phyloP scores from a whole-genome alignment of 2,888 invertebrate genomes.

The Nudaria mundana region DNA sequence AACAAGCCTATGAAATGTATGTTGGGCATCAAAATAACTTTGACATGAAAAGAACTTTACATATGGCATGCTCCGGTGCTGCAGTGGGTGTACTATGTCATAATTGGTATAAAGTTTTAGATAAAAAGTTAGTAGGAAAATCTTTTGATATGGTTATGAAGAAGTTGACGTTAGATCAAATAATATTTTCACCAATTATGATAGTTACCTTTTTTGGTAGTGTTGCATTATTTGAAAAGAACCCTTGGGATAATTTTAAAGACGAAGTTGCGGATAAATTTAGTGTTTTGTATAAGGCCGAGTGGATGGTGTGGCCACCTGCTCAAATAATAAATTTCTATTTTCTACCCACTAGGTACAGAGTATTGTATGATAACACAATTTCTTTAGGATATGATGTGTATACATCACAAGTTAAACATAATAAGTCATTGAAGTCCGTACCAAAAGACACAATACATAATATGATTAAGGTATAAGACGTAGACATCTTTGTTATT shows the following conservation, averaged over 20 bases:
- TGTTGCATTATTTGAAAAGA: slow-evolving; percentile 87
- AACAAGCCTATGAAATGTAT: slow-evolving; percentile 91
- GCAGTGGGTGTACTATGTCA: slow-evolving; percentile 92
- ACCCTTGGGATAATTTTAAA: slow-evolving; percentile 82
- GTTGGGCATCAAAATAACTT: slow-evolving; percentile 81
- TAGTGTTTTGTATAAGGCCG: slow-evolving; percentile 89
- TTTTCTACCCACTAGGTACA: slow-evolving; percentile 89
- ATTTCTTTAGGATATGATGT: slow-evolving; percentile 94
- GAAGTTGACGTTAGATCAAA: slow-evolving; percentile 92
- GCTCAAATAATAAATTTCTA: slow-evolving; percentile 97
- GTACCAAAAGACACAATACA: slow-evolving; percentile 22
- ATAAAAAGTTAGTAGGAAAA: slow-evolving; percentile 87
- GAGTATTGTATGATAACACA: slow-evolving; percentile 94
- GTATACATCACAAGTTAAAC: slow-evolving; percentile 92
- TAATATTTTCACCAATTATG: slow-evolving; percentile 92
- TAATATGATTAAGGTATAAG: slow-evolving; percentile 17
- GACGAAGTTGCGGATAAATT: slow-evolving; percentile 89
- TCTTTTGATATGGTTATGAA: slow-evolving; percentile 85
- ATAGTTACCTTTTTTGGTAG: slow-evolving; percentile 91
- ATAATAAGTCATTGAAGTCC: slow-evolving; percentile 58
- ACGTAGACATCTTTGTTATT: slow-evolving; percentile 9
- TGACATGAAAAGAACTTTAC: slow-evolving; percentile 84
- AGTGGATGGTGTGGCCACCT: slow-evolving; percentile 97
- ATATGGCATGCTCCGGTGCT: slow-evolving; percentile 91
- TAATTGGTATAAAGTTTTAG: slow-evolving; percentile 93